These are phyloP conservation scores for Oasisia sp. DNA, from an alignment of 2,888 invertebrate species.

Conservation along the genomic window DNA sequence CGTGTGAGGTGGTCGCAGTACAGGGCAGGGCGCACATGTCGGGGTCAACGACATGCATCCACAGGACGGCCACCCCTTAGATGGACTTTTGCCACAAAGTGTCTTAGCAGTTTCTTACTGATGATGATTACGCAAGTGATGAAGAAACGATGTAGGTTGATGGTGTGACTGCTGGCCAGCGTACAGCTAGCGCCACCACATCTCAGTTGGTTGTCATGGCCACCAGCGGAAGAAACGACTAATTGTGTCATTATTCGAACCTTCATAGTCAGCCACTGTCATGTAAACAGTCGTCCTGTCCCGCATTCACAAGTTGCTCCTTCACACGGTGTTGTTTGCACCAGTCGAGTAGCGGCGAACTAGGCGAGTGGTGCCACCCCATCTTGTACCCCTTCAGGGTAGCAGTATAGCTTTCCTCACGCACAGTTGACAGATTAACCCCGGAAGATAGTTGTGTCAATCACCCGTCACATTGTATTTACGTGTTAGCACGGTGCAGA, in stretches of 20 bases:
- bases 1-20: background rate
- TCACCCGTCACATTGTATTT: constrained; percentile 17
- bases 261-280: background rate
- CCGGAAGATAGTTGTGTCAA: background rate
- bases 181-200: background rate
- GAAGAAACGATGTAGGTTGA: constrained; percentile 12
- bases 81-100: constrained; percentile 17
- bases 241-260: constrained; percentile 17
- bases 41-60: background rate
- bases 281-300: background rate
- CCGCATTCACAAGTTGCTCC: background rate
- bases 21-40: background rate
- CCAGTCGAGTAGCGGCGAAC: background rate
- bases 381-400: background rate
- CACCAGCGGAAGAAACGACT: constrained; percentile 17
- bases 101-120: constrained; percentile 13
- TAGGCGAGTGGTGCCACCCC: background rate
- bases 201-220: background rate
- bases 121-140: background rate
- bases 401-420: background rate
- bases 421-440: background rate
- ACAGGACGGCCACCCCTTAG: constrained; percentile 12
- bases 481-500: background rate
- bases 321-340: background rate
- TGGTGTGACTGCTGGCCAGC: background rate